These are phyloP conservation scores for Halichondria panicea DNA, from an alignment of 37 sponge, comb jelly and placozoan genomes.

Conservation along the genomic window DNA sequence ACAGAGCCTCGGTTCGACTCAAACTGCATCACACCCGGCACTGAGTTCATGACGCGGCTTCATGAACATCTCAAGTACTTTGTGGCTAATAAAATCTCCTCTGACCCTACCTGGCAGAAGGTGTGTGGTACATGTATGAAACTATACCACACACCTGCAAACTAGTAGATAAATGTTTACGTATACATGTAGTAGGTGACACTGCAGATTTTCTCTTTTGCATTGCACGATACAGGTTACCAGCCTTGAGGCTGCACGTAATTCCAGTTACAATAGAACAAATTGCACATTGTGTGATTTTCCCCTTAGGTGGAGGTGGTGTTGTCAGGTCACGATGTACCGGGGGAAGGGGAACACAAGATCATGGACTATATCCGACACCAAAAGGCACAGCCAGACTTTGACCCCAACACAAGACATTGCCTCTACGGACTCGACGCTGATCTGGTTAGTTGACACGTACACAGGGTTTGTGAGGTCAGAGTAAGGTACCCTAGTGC, in stretches of 20 bases:
- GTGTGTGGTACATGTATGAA: too few relatives aligned
- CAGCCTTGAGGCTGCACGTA: neutral
- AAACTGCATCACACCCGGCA: constrained; percentile 96
- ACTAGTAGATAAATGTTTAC: too few relatives aligned
- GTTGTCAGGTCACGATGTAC: constrained; percentile 30
- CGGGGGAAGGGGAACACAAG: constrained; percentile 99
- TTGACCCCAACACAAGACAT: constrained; percentile 94
- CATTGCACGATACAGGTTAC: neutral
- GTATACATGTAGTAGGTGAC: too few relatives aligned
- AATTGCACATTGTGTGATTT: neutral
- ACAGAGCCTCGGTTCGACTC: constrained; percentile 90
- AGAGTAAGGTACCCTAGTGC: neutral
- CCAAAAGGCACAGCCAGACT: constrained; percentile 74
- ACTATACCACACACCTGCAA: too few relatives aligned
- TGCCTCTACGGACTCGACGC: constrained; percentile 99
- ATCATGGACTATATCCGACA: constrained; percentile 98
- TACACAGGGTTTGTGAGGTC: neutral
- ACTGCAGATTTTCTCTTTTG: neutral
- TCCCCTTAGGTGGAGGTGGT: neutral
- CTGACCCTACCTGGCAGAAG: constrained; percentile 89
- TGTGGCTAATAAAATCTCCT: constrained; percentile 86
- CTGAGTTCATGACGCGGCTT: constrained; percentile 91
- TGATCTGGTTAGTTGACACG: constrained; percentile 95
- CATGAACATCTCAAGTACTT: constrained; percentile 93
- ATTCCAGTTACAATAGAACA: neutral